Base-by-base conservation (phyloP, 2,113 vertebrate species). In the Lichenostomus cassidix region DNA sequence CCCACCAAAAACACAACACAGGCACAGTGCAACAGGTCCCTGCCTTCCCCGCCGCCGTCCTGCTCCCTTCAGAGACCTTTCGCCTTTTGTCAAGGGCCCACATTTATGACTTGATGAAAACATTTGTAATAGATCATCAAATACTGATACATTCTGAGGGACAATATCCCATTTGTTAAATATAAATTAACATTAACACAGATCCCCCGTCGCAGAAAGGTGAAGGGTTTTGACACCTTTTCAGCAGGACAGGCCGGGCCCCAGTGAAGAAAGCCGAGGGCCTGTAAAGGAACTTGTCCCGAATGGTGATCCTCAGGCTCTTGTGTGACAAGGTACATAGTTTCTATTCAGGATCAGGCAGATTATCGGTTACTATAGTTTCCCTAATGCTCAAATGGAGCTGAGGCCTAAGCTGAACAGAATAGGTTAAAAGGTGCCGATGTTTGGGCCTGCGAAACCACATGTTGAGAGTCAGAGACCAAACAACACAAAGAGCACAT, bases 321-420 rank as follows among this genome's bases (percentile, higher is more conserved):
- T 98, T 98, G 98, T 99, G 98, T 98, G 99, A 99, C 99, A 99
- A 99, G 99, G 99, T 99, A 99, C 99, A 99, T 99, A 99, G 99
- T 98, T 99, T 99, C 99, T 99, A 99, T 99, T 99, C 99, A 99
- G 98, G 95, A 90, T 98, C 98, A 97, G 98, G 98, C 98, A 99
- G 99, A 99, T 99, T 99, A 99, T 99, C 97, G 98, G 99, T 99
- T 99, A 99, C 99, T 99, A 99, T 99, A 99, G 99, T 99, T 99
- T 99, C 99, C 98, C 99, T 99, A 99, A 99, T 99, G 98, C 99
- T 98, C 98, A 99, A 98, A 99, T 98, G 98, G 98, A 99, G 99
- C 98, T 98, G 92, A 97, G 98, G 98, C 98, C 98, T 99, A 99
- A 99, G 99, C 99, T 99, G 97, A 98, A 98, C 99, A 99, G 99